Conservation (phyloP, 1,140 invertebrate species). For the Leptinotarsa texana region DNA sequence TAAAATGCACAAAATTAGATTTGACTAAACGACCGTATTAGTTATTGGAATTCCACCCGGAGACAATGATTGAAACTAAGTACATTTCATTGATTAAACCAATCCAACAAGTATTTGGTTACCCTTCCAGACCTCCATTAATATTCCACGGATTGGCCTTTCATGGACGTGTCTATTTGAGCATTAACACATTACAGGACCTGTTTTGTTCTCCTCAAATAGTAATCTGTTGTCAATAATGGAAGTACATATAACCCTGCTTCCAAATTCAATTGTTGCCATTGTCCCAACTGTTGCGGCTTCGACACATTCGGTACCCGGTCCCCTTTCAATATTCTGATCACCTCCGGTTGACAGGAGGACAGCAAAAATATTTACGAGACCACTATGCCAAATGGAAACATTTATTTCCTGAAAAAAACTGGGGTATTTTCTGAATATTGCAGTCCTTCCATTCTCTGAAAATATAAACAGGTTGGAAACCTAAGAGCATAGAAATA, state of each 20-base stretch:
- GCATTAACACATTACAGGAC: constrained; percentile 45
- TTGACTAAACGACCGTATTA: too few relatives aligned
- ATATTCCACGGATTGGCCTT: constrained; percentile 48
- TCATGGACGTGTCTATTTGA: constrained; percentile 43
- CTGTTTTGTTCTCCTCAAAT: constrained; percentile 49
- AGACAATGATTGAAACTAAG: neutral
- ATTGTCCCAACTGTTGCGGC: constrained; percentile 36
- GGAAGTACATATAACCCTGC: constrained; percentile 40
- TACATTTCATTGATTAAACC: constrained; percentile 21
- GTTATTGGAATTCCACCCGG: neutral
- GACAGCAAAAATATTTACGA: constrained; percentile 44
- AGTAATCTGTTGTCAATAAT: constrained; percentile 50
- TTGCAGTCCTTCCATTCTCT: too few relatives aligned
- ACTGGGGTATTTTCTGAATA: too few relatives aligned
- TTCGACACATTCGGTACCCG: constrained; percentile 20
- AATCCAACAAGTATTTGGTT: constrained; percentile 27
- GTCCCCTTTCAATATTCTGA: constrained; percentile 38
- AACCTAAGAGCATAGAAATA: too few relatives aligned
- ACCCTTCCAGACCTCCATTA: constrained; percentile 42
- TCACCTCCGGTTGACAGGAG: constrained; percentile 38
- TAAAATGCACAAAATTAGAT: too few relatives aligned
- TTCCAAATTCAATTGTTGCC: constrained; percentile 45
- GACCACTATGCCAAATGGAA: constrained; percentile 25
- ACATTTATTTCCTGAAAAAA: neutral
- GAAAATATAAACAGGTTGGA: too few relatives aligned